Conservation (phyloP, 2,113 vertebrate species). For the Cacatua alba region DNA sequence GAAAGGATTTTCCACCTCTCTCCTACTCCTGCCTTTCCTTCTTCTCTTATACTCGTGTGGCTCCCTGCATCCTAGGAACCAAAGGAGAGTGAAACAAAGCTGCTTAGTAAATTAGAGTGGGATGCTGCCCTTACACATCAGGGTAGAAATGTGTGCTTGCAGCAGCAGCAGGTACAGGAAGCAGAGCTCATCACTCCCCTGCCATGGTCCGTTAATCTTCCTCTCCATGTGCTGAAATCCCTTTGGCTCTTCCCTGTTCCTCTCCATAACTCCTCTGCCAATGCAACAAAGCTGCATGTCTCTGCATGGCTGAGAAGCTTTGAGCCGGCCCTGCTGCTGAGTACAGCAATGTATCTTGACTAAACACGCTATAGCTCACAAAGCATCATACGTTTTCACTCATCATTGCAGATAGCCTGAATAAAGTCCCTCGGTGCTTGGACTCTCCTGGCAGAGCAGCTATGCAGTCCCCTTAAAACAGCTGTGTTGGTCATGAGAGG, state of each 20-base stretch:
- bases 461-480: not conserved
- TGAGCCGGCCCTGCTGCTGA: not conserved
- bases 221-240: not conserved
- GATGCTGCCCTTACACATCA: not conserved
- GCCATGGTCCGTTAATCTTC: not conserved
- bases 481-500: not conserved
- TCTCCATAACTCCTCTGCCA: not conserved
- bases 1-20: not conserved
- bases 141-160: not conserved
- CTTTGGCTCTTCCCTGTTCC: not conserved
- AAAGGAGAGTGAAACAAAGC: not conserved
- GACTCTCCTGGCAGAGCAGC: not conserved
- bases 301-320: conserved; percentile 21
- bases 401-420: not conserved
- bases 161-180: not conserved
- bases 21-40: not conserved
- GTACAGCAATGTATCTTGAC: conserved; percentile 8
- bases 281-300: not conserved
- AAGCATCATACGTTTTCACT: conserved; percentile 3
- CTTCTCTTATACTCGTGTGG: not conserved
- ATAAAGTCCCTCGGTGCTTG: not conserved
- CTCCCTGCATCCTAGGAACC: not conserved
- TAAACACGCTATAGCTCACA: not conserved
- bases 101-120: not conserved
- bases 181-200: not conserved